Base-by-base conservation (phyloP, 2,888 invertebrate genomes). In the Galeruca laticollis region DNA sequence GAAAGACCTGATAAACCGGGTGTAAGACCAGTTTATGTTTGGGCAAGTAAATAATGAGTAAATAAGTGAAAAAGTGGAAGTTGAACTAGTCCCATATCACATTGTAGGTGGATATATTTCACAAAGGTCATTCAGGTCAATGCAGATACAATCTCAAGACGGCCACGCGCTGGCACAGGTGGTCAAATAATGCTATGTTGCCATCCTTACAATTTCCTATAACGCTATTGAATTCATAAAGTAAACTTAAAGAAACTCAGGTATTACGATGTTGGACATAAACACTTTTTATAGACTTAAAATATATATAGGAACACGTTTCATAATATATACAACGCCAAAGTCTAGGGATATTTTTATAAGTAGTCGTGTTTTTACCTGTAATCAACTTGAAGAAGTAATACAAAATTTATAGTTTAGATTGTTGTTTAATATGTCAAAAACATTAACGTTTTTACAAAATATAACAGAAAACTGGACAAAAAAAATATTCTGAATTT, bases 151-250 rank as follows among this genome's bases (percentile, higher is more conserved):
- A 83, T 83, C 83, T 82, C 80, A 82, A 82, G 81, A 81, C 80
- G 81, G 82, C 82, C 84, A 83, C 82, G 83, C 82, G 82, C 81
- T 82, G 79, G 79, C 80, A 82, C 84, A 83, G 83, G 84, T 84
- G 84, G 82, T 80, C 82, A 81, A 56, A 56, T 63, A 79, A 54
- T 43, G 43, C 40, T 31, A 20, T 43, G 60, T 60, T 52, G 77
- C 79, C 65, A 67, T 40, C 4, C 15, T 61, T 21, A 60, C 68
- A 40, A 5, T 40, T 47, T 18, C 47, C 47, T 18, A 43, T 1
- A 47, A 47, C 47, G 8, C 6, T 9, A 47, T 47, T 18, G 2
- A 47, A 47, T 18, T 18, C 15, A 47, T 15, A 5, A 47, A 15
- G 8, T 8, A 15, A 47, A 70, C 69, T 47, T 64, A 59, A 61